Evolutionary conservation across 2,797 vertebrate genomes (phyloP).

Genomic region (Girardinus metallicus): DNA sequence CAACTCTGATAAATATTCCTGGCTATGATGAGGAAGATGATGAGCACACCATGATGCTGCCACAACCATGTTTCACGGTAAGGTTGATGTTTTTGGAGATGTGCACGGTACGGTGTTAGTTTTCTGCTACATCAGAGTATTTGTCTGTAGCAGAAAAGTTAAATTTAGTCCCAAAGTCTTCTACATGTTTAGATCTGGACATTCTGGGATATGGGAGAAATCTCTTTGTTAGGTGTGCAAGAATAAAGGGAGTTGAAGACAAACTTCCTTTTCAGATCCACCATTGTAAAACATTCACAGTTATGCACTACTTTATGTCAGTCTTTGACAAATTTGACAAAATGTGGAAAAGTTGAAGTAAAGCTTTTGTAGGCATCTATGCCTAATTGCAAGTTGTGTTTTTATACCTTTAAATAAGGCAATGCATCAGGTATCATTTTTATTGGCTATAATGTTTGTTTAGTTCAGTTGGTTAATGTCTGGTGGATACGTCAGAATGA

Average conservation of each 20-base stretch:
- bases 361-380: background rate
- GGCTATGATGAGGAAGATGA: background rate
- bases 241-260: background rate
- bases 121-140: background rate
- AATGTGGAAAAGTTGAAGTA: background rate
- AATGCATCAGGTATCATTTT: background rate
- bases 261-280: background rate
- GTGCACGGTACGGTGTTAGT: background rate
- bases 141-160: background rate
- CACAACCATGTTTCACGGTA: background rate
- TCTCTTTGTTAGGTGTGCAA: background rate
- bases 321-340: background rate
- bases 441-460: background rate
- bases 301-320: background rate
- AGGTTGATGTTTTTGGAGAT: background rate
- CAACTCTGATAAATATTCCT: background rate
- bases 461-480: background rate
- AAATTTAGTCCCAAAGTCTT: background rate
- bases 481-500: conserved; percentile 10
- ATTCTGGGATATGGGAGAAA: background rate
- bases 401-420: background rate
- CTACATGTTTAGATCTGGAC: background rate
- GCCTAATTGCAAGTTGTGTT: background rate
- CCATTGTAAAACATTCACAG: background rate
- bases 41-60: background rate